Evolutionary conservation across 2,797 vertebrate species (phyloP).

Genomic region (Helarctos malayanus): DNA sequence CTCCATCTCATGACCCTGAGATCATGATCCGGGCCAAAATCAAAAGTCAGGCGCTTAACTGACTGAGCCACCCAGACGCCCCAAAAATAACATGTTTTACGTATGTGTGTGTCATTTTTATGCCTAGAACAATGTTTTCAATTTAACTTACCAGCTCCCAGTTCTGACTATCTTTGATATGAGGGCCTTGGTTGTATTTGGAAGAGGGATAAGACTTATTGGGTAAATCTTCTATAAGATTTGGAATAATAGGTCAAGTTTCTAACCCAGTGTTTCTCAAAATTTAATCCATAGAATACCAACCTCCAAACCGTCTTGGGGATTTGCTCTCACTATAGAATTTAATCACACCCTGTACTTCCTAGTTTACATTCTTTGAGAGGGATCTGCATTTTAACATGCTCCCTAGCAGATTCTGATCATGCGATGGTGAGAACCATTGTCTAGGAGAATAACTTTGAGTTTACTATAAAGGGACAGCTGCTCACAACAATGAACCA

Average conservation of each 20-base stretch:
- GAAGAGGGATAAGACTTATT: not conserved
- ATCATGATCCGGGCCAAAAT: not conserved
- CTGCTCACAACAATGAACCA: not conserved
- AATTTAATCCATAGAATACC: not conserved
- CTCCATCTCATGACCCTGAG: not conserved
- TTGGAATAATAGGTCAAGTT: not conserved
- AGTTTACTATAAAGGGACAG: not conserved
- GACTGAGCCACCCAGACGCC: not conserved
- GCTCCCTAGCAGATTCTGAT: not conserved
- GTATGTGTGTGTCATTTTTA: not conserved
- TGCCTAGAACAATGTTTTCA: not conserved
- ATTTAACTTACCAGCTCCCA: not conserved
- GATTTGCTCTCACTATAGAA: not conserved
- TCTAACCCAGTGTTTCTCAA: slow-evolving; percentile 36
- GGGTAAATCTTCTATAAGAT: not conserved
- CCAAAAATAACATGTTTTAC: not conserved
- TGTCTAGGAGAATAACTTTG: not conserved
- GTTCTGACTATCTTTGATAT: not conserved
- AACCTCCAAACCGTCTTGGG: not conserved
- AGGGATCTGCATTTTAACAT: not conserved
- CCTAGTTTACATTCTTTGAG: not conserved
- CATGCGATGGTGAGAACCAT: not conserved
- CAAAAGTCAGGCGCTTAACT: not conserved
- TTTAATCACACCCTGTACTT: not conserved
- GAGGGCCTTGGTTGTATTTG: not conserved